Evolutionary conservation across 2,797 vertebrate species (phyloP).

Genomic region (Vultur gryphus): DNA sequence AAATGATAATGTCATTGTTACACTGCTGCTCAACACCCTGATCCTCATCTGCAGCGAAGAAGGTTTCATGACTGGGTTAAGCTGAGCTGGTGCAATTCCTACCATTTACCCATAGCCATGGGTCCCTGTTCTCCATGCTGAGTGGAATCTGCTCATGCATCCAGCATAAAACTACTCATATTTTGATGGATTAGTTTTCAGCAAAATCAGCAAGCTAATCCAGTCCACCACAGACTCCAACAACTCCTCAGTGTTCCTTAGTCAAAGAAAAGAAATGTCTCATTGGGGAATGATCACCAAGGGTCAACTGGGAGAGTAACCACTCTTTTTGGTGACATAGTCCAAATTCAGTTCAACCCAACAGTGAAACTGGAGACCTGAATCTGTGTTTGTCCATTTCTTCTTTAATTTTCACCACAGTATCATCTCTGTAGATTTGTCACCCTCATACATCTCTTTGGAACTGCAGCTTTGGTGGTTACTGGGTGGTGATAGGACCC

Average conservation of each 20-base stretch:
- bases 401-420: neutral
- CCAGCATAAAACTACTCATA: neutral
- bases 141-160: neutral
- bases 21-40: neutral
- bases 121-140: neutral
- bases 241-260: neutral
- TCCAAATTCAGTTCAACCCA: neutral
- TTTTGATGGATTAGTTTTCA: neutral
- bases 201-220: neutral
- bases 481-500: neutral
- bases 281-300: neutral
- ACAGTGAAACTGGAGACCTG: neutral
- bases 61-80: neutral
- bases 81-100: neutral
- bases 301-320: neutral
- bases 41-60: neutral
- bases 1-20: neutral
- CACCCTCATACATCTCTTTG: neutral
- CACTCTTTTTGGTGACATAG: neutral
- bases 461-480: neutral
- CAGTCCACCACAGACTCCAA: neutral
- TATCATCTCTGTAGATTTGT: neutral
- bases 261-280: neutral
- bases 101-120: neutral
- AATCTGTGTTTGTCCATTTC: neutral